Conservation (phyloP, 2,113 vertebrate species). For the Carassius carassius region DNA sequence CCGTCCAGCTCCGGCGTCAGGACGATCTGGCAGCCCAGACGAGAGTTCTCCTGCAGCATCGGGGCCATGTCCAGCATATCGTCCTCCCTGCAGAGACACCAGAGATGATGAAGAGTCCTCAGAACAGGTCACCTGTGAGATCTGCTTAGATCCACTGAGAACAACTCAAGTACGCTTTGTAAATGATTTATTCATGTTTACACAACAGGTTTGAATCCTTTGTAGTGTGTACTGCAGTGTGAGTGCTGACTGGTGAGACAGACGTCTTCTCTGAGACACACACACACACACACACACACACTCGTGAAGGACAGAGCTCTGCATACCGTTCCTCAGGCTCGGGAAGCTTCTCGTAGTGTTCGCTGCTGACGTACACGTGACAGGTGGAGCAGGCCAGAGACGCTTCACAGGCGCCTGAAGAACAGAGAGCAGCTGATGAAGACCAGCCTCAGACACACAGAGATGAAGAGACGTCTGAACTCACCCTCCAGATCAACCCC, state of each 20-base stretch:
- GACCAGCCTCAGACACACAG: background rate
- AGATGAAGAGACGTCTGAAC: background rate
- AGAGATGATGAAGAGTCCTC: too few species aligned
- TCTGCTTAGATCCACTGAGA: too few species aligned
- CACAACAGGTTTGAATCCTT: too few species aligned
- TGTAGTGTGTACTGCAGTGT: too few species aligned
- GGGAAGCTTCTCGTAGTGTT: constrained; percentile 78
- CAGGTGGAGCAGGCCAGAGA: constrained; percentile 91
- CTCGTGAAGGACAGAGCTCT: too few species aligned
- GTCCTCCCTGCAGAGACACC: constrained; percentile 85
- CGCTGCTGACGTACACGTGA: constrained; percentile 83
- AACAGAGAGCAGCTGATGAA: constrained; percentile 1
- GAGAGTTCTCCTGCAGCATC: constrained; percentile 86
- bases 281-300: too few species aligned
- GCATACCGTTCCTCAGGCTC: constrained; percentile 85
- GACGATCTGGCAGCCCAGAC: constrained; percentile 88
- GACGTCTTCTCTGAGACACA: too few species aligned
- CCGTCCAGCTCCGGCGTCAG: constrained; percentile 83
- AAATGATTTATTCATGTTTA: too few species aligned
- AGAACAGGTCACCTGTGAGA: too few species aligned
- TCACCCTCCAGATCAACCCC: constrained; percentile 89
- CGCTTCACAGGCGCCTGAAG: constrained; percentile 87
- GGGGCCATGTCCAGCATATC: constrained; percentile 95
- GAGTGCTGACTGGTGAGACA: too few species aligned
- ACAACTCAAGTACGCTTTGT: too few species aligned